Percentiles rank a stretch among this genome's conserved stretches.
phyloP scores from a whole-genome alignment of 1,140 invertebrate genomes.

The Leucophenga varia region DNA sequence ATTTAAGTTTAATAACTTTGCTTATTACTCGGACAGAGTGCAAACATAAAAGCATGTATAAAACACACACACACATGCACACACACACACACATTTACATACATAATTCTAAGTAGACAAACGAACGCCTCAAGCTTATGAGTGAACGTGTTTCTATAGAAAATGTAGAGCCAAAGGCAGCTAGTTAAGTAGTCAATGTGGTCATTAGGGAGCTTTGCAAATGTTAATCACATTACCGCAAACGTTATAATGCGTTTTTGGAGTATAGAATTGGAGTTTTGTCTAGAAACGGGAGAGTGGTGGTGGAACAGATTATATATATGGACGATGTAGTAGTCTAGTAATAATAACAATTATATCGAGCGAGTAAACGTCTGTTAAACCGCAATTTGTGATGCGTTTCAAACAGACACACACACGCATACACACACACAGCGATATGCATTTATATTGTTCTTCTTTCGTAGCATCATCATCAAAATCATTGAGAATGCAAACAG shows the following conservation, averaged over 20 bases:
- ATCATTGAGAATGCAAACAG: slow-evolving; percentile 8
- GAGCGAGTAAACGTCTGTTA: too few relatives aligned
- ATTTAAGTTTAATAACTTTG: slow-evolving; percentile 46
- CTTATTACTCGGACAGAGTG: slow-evolving; percentile 21
- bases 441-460: too few relatives aligned
- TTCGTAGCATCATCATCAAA: slow-evolving; percentile 9
- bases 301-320: too few relatives aligned
- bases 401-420: slow-evolving; percentile 5
- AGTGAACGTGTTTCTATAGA: too few relatives aligned
- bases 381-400: too few relatives aligned
- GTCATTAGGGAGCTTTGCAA: slow-evolving; percentile 41
- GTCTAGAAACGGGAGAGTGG: too few relatives aligned
- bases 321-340: slow-evolving; percentile 33
- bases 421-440: neutral
- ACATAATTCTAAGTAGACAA: too few relatives aligned
- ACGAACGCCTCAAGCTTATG: too few relatives aligned
- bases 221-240: slow-evolving; percentile 53
- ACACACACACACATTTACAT: too few relatives aligned
- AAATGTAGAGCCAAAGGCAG: too few relatives aligned
- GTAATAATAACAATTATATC: slow-evolving; percentile 51
- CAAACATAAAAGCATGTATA: neutral
- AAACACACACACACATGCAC: too few relatives aligned
- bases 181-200: slow-evolving; percentile 31
- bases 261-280: too few relatives aligned
- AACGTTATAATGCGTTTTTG: slow-evolving; percentile 51